These are phyloP conservation scores for Xenopus petersii DNA, from an alignment of 2,797 vertebrate species.

Conservation along the genomic window DNA sequence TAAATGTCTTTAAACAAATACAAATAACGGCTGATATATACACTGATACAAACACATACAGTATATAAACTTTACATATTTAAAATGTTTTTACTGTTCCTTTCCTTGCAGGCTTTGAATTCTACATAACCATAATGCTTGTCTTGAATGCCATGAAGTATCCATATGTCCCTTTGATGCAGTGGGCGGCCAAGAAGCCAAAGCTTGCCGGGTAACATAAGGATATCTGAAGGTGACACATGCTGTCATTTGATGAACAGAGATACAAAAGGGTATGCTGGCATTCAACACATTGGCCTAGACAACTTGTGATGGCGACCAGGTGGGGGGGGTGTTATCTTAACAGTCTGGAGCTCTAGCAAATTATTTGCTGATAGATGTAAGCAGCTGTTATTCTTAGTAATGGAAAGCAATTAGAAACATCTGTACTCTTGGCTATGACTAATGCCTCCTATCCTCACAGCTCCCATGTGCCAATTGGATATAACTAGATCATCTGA, in stretches of 20 bases:
- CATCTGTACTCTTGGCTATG: constrained; percentile 98
- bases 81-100: no score
- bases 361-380: constrained; percentile 99
- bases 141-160: constrained; percentile 68
- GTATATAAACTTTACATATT: no score
- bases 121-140: constrained; percentile 65
- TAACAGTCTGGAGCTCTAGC: constrained; percentile 96
- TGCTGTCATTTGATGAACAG: constrained; percentile 71
- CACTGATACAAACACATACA: no score
- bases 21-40: no score
- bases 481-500: constrained; percentile 95
- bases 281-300: constrained; percentile 75
- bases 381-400: constrained; percentile 99
- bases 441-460: constrained; percentile 83
- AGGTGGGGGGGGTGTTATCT: constrained; percentile 96
- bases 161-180: constrained; percentile 72
- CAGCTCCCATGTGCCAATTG: constrained; percentile 88
- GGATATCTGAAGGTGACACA: constrained; percentile 89
- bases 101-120: constrained; percentile 24
- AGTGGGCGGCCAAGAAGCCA: constrained; percentile 69
- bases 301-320: constrained; percentile 90
- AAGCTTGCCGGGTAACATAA: constrained; percentile 69
- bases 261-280: constrained; percentile 77
- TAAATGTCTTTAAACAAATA: no score
- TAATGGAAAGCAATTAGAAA: constrained; percentile 99